These are phyloP conservation scores for Stigmatopora argus DNA, from an alignment of 2,113 vertebrate genomes.

Conservation along the genomic window DNA sequence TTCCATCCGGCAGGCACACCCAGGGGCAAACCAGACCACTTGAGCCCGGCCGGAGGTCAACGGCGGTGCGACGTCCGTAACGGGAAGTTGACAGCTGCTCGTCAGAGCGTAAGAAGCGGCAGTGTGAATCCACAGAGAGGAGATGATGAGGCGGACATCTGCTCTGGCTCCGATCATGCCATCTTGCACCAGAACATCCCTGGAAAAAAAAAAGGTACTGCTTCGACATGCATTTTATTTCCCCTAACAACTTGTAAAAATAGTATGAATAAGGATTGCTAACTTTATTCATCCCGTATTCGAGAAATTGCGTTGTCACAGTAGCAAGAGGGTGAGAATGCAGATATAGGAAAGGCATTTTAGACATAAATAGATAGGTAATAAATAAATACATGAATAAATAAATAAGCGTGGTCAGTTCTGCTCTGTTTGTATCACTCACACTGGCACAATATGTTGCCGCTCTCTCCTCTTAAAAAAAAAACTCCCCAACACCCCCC, in stretches of 20 bases:
- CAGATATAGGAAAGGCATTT: too few relatives aligned
- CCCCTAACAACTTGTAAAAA: neutral
- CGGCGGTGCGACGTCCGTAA: conserved; percentile 18
- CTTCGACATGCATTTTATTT: neutral
- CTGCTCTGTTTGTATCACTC: too few relatives aligned
- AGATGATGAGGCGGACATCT: conserved; percentile 11
- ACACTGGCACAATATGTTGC: neutral
- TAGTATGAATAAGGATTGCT: neutral
- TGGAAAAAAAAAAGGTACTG: neutral
- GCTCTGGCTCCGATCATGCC: neutral
- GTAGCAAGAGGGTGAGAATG: too few relatives aligned
- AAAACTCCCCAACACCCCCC: conserved; percentile 5
- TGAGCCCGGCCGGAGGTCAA: conserved; percentile 27
- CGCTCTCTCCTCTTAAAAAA: conserved; percentile 2
- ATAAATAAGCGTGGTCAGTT: too few relatives aligned
- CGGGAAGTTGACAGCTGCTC: conserved; percentile 21
- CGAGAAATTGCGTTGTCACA: too few relatives aligned
- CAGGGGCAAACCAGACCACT: conserved; percentile 18
- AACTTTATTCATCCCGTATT: too few relatives aligned
- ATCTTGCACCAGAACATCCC: conserved; percentile 3
- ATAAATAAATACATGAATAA: too few relatives aligned
- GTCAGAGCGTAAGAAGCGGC: conserved; percentile 3
- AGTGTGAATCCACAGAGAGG: neutral
- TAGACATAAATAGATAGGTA: too few relatives aligned
- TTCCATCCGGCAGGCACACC: conserved; percentile 10